Percentiles rank a stretch among this genome's conserved stretches.
phyloP scores from a whole-genome alignment of 2,113 vertebrate genomes.

The Atherinomorus stipes region DNA sequence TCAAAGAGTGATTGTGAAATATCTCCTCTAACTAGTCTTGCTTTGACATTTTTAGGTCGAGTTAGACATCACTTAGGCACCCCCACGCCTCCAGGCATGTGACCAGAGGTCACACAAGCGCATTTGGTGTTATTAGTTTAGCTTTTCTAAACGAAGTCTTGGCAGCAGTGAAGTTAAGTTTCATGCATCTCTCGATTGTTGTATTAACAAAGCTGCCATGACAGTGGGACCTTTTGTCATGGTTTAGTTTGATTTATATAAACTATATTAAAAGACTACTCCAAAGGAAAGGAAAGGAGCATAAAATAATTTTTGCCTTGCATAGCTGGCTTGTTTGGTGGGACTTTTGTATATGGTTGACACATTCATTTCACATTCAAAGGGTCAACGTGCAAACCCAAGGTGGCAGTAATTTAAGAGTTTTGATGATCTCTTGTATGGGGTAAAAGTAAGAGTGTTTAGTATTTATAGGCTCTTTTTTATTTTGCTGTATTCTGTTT shows the following conservation, averaged over 20 bases:
- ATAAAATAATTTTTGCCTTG: neutral
- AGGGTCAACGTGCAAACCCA: neutral
- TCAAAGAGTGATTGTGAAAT: conserved; percentile 2
- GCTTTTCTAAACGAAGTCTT: conserved; percentile 4
- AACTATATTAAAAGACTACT: neutral
- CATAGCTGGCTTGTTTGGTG: neutral
- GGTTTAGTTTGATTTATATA: conserved; percentile 5
- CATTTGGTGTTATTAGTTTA: neutral
- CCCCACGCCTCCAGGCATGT: conserved; percentile 8
- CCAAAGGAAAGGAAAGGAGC: neutral
- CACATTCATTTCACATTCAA: neutral
- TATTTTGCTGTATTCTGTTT: neutral
- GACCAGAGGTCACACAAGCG: conserved; percentile 25
- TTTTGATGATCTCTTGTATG: neutral
- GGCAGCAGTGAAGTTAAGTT: neutral
- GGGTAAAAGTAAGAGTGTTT: too few species aligned
- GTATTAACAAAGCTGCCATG: neutral
- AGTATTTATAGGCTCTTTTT: neutral
- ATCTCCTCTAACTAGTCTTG: neutral
- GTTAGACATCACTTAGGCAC: conserved; percentile 28
- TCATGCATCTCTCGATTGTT: neutral
- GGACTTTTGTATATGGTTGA: neutral
- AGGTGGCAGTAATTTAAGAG: neutral
- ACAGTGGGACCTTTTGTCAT: neutral
- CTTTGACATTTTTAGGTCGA: conserved; percentile 51